phyloP scores from a whole-genome alignment of 2,797 vertebrate genomes.

The Pseudotriccus pelzelni region DNA sequence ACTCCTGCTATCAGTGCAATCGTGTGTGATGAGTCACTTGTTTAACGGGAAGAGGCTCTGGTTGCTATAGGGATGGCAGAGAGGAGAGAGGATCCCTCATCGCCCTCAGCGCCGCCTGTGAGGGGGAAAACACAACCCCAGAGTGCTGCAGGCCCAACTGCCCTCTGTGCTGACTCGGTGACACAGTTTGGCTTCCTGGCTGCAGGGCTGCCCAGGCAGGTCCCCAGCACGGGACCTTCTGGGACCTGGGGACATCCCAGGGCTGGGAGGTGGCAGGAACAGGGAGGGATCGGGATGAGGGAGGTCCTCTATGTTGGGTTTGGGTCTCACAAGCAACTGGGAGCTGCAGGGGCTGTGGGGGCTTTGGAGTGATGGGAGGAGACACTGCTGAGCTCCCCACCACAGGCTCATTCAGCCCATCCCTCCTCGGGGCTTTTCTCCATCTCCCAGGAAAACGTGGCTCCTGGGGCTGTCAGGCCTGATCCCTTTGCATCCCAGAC shows the following conservation, averaged over 20 bases:
- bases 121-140: neutral
- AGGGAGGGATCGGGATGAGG: accelerated
- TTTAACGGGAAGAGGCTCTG: constrained; percentile 29
- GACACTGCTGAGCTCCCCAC: neutral
- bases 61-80: constrained; percentile 66
- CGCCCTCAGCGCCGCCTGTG: neutral
- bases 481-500: accelerated
- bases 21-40: constrained; percentile 50
- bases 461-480: neutral
- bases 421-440: neutral
- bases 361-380: neutral
- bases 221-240: neutral
- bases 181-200: accelerated
- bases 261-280: neutral
- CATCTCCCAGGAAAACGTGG: accelerated
- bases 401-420: accelerated
- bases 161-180: accelerated
- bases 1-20: neutral
- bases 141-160: neutral
- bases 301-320: accelerated
- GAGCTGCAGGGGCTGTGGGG: neutral
- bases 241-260: neutral
- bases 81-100: constrained; percentile 47
- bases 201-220: neutral
- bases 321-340: accelerated